Conservation (phyloP, 2,113 vertebrate genomes). For the Rhinopithecus roxellana region DNA sequence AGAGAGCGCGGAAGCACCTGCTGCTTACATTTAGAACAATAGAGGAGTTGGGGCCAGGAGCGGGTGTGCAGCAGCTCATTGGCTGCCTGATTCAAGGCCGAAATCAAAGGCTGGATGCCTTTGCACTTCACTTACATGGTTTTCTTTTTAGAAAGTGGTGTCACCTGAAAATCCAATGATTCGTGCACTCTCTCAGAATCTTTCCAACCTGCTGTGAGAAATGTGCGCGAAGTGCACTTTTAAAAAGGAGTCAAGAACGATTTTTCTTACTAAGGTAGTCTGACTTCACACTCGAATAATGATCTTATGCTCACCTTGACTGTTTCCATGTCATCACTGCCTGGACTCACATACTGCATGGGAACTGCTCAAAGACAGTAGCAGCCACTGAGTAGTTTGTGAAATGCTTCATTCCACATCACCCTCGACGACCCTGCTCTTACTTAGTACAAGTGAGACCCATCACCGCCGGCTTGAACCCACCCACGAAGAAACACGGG, state of each 20-base stretch:
- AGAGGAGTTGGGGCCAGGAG: too few relatives aligned
- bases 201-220: neutral
- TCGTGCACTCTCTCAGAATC: neutral
- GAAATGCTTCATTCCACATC: neutral
- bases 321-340: neutral
- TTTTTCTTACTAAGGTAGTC: neutral
- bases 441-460: neutral
- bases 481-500: neutral
- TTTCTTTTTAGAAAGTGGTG: neutral
- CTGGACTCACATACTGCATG: neutral
- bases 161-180: neutral
- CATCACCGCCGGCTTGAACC: neutral
- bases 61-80: neutral
- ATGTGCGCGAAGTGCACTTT: neutral
- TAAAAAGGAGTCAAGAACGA: neutral
- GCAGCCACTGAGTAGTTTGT: too few relatives aligned
- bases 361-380: neutral
- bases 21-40: neutral
- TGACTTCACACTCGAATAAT: neutral
- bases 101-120: neutral
- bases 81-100: neutral
- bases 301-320: neutral
- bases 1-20: neutral
- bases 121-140: neutral
- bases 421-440: neutral